phyloP scores from a whole-genome alignment of 2,113 vertebrate genomes.

The Takifugu flavidus region DNA sequence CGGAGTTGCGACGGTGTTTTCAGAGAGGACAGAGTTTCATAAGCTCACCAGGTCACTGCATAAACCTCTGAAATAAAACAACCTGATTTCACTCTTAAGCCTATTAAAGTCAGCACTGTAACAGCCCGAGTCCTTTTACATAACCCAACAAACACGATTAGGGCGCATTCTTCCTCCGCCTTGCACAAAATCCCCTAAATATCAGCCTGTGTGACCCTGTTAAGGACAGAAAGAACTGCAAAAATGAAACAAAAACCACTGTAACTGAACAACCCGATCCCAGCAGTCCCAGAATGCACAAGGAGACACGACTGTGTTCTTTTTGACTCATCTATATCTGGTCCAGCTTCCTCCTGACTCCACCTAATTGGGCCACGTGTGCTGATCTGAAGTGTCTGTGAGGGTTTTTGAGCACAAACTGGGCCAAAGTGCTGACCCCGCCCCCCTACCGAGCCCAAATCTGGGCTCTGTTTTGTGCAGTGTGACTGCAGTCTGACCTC shows the following conservation, averaged over 20 bases:
- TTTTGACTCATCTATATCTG: too few relatives aligned
- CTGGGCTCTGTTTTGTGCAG: too few relatives aligned
- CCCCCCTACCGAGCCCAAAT: too few relatives aligned
- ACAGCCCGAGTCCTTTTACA: conserved; percentile 39
- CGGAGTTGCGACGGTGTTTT: not conserved
- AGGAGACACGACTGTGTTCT: too few relatives aligned
- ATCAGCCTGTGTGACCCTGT: conserved; percentile 24
- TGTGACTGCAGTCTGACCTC: too few relatives aligned
- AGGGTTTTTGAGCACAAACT: too few relatives aligned
- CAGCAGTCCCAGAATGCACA: too few relatives aligned
- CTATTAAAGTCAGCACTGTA: conserved; percentile 42
- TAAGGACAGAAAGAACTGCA: not conserved
- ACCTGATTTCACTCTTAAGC: conserved; percentile 49
- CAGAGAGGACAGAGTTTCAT: conserved; percentile 11
- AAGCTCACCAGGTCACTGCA: conserved; percentile 21
- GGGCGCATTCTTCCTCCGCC: conserved; percentile 33
- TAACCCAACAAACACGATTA: conserved; percentile 52
- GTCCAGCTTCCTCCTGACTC: too few relatives aligned
- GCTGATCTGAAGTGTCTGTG: too few relatives aligned
- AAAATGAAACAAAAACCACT: not conserved
- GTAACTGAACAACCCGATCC: too few relatives aligned
- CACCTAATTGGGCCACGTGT: too few relatives aligned
- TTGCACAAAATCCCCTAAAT: conserved; percentile 32
- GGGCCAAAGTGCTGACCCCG: too few relatives aligned
- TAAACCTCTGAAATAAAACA: conserved; percentile 21